Percentiles rank a stretch among this genome's conserved stretches.
Conservation (phyloP, 2,888 invertebrate genomes). For the Neuroscelio doddi region DNA sequence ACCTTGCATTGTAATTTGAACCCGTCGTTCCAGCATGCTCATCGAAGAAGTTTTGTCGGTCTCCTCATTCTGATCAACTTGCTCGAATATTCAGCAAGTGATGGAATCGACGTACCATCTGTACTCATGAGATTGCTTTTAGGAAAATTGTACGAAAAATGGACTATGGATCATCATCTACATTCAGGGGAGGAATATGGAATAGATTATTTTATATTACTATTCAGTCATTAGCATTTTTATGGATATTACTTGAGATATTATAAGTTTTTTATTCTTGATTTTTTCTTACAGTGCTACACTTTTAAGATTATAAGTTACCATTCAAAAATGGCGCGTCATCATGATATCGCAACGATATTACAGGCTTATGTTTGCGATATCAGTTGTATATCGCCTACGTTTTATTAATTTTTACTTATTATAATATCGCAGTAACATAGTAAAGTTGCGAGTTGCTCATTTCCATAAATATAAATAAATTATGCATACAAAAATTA, state of each 20-base stretch:
- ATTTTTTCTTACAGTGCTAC: too few species aligned
- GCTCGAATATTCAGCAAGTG: constrained; percentile 32
- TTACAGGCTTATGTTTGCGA: too few species aligned
- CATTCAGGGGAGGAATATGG: constrained; percentile 22
- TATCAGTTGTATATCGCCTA: too few species aligned
- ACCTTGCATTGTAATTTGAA: constrained; percentile 29
- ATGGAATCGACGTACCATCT: constrained; percentile 29
- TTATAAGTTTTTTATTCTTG: not conserved
- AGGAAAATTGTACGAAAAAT: constrained; percentile 36
- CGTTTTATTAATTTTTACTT: too few species aligned
- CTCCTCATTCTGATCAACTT: constrained; percentile 12
- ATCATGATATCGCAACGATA: too few species aligned
- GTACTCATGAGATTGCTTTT: constrained; percentile 34
- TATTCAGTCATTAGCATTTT: constrained; percentile 36
- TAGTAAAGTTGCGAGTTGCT: too few species aligned
- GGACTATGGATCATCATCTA: constrained; percentile 27
- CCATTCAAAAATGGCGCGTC: too few species aligned
- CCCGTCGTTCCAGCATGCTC: constrained; percentile 7
- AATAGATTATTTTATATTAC: constrained; percentile 28
- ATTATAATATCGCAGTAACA: too few species aligned
- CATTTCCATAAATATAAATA: too few species aligned
- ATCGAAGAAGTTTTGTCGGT: constrained; percentile 10
- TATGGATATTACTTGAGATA: not conserved
- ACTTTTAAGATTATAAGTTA: too few species aligned
- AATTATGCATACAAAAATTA: too few species aligned